A percentile compares a stretch with the other conserved stretches of the same genome.
These are phyloP conservation scores for Epizoanthus ramosus DNA, from an alignment of 92 coral and sea anemone genomes.

Conservation along the genomic window DNA sequence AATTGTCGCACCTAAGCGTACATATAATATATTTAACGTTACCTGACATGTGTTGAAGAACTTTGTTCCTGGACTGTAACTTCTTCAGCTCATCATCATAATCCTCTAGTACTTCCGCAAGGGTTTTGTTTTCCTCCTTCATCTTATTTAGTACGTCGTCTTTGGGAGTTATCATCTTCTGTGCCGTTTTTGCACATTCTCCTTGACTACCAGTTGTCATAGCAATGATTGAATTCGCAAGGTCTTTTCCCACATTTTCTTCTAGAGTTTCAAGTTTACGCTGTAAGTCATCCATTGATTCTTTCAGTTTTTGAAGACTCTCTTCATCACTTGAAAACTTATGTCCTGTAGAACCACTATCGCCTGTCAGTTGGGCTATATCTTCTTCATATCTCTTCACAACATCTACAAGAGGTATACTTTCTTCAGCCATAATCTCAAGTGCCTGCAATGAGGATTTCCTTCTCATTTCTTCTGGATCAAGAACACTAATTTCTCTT, in stretches of 20 bases:
- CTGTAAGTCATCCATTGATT: background rate
- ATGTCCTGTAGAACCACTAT: background rate
- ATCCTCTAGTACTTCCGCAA: slow-evolving; percentile 23
- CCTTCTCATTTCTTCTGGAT: background rate
- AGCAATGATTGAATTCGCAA: background rate
- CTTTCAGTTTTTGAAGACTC: background rate
- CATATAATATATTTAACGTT: no score
- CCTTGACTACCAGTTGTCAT: background rate
- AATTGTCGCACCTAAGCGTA: no score
- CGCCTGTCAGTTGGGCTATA: slow-evolving; percentile 35
- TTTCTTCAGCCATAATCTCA: slow-evolving; percentile 45
- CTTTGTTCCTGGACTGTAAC: background rate
- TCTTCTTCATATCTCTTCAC: slow-evolving; percentile 55
- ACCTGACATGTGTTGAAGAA: no score
- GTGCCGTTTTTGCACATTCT: background rate
- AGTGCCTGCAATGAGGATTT: slow-evolving; percentile 50
- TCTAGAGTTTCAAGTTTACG: background rate
- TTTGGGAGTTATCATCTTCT: background rate
- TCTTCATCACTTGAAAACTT: background rate
- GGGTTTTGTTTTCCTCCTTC: slow-evolving; percentile 4
- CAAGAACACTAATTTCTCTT: no score
- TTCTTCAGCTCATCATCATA: slow-evolving; percentile 28
- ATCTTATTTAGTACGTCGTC: background rate
- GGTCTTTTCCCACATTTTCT: background rate
- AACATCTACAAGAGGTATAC: slow-evolving; percentile 60